Percentiles rank a stretch among this genome's conserved stretches.
Conservation (phyloP, 2,113 vertebrate genomes). For the Anhinga rufa region DNA sequence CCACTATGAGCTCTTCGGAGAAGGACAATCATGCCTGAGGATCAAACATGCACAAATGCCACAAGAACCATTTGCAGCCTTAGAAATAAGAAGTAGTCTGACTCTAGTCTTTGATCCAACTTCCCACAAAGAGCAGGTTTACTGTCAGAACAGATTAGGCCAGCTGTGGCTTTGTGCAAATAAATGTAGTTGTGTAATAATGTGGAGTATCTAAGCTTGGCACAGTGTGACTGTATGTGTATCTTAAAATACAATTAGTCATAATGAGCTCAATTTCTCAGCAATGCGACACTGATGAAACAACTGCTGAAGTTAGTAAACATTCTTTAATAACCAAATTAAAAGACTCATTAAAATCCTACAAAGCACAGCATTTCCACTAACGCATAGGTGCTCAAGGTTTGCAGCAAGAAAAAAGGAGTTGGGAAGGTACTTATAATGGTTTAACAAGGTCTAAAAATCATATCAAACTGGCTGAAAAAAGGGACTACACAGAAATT, state of each 20-base stretch:
- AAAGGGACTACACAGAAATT: background rate
- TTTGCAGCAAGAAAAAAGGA: background rate
- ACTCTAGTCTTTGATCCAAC: background rate
- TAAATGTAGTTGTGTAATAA: background rate
- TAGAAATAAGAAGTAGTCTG: background rate
- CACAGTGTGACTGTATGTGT: background rate
- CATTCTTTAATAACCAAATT: background rate
- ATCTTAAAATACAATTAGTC: background rate
- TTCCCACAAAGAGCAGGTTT: background rate
- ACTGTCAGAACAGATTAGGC: background rate
- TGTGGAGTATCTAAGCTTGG: background rate
- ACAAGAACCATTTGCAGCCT: background rate
- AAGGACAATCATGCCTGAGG: background rate
- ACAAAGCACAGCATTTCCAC: background rate
- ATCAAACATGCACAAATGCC: background rate
- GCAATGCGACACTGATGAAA: background rate
- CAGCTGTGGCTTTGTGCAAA: background rate
- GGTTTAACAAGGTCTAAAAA: background rate
- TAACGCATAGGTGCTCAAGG: background rate
- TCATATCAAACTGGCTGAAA: background rate
- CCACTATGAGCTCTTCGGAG: background rate
- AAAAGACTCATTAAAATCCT: background rate
- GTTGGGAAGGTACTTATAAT: background rate
- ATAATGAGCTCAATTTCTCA: background rate
- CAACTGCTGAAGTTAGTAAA: background rate